Evolutionary conservation across 1,140 invertebrate species (phyloP), one percentile per base, ranked within the genome.

Genomic region (Neomicropteryx cornuta): DNA sequence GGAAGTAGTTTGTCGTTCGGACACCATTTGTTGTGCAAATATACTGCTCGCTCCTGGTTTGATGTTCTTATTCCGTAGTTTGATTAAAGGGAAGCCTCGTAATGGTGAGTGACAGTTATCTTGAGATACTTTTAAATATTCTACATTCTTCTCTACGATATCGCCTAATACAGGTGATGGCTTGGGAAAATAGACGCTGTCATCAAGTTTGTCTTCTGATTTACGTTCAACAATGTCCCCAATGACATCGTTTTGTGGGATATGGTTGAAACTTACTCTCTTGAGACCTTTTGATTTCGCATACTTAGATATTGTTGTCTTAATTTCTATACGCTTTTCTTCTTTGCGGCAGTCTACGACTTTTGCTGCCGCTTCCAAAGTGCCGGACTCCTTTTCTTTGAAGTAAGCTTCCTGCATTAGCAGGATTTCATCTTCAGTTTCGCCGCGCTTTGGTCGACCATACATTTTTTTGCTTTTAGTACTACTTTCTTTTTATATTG

Each of bases 391-490:
- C 40, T 71, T 70, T 46, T 72, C 61, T 17, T 61, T 51, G 2
- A 77, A 47, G 48, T 79, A 86, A 35, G 79, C 75, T 42, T 77
- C 71, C 50, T 83, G 80, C 70, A 81, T 73, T 27, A 66, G 70
- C 13, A 83, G 62, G 28, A 85, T 63, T 47, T 83, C 78, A 16
- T 81, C 72, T 45, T 83, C 80, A 19, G 55, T 68, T 48, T 83
- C 80, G 3, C 62, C 66, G 1, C 69, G 69, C 45, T 74, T 78
- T 1, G 79, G 78, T 47, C 79, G 64, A 41, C 60, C 58, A 44
- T 73, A 62, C 74, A 77, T 76, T 52, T 45, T 68, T 10, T 28
- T 4, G 24, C 24, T 8, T 8, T 27, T n/a, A 27, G 24, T 8
- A 27, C n/a, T 8, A 8, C 24, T n/a, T n/a, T 27, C 24, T n/a